Evolutionary conservation across 1,140 invertebrate species (phyloP), one percentile per base, ranked within the genome.

Genomic region (Charaxes varanes): DNA sequence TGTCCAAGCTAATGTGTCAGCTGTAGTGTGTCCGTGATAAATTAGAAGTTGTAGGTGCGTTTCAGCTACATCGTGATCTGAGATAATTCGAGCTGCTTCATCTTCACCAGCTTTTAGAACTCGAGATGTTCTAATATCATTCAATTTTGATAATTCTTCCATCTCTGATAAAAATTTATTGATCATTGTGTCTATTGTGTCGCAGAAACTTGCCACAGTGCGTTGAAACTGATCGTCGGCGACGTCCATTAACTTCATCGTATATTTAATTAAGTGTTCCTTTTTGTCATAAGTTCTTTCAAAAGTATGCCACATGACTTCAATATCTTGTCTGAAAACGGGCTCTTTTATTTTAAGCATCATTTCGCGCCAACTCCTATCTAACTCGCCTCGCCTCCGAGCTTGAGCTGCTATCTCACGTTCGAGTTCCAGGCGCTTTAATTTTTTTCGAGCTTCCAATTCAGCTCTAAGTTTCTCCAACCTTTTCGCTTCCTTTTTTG

Each of bases 291-390:
- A 72, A 2, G 44, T 49, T 34, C 79, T 54, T 61, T 83, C 79
- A 36, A 81, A 83, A 8, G 55, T 57, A 37, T 78, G 66, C 70
- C 77, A 79, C 63, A 78, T 62, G 2, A 79, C 61, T 61, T 83
- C 65, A 7, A 83, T 69, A 11, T 83, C 77, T 46, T 78, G 51
- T 30, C 46, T 72, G 26, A 81, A 78, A 2, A 78, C 41, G 0
- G 79, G 79, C 53, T 77, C 71, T 44, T 80, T 80, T 18, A 83
- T 77, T 42, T 79, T 77, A 0, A 73, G 28, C 76, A 83, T 77
- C 44, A 70, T 51, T 26, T 69, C 57, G 1, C 62, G 58, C 72
- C 74, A 80, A 16, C 44, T 66, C 31, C 62, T 66, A 11, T 83
- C 70, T 3, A 83, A 14, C 18, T 68, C 66, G 3, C 49, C 59